Conservation (phyloP, 2,797 vertebrate genomes). For the Siniperca obscura region DNA sequence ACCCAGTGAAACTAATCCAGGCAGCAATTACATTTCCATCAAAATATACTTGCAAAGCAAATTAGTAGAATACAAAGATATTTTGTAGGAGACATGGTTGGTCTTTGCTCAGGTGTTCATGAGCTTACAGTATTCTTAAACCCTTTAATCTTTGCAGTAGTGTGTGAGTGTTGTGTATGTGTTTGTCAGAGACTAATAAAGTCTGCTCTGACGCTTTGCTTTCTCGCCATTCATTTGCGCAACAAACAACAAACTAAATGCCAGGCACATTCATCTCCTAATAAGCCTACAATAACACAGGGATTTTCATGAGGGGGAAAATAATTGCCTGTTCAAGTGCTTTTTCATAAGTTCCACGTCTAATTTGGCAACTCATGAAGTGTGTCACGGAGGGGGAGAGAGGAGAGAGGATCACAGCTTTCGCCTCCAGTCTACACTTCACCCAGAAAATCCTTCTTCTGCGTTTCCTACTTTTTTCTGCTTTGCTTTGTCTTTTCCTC, state of each 20-base stretch:
- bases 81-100: not conserved
- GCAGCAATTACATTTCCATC: not conserved
- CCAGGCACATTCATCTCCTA: constrained; percentile 71
- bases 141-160: constrained; percentile 30
- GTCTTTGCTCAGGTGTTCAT: constrained; percentile 20
- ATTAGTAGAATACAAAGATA: not conserved
- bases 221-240: constrained; percentile 63
- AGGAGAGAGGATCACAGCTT: constrained; percentile 62
- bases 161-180: constrained; percentile 14
- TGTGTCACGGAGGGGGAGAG: constrained; percentile 62
- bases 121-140: constrained; percentile 18
- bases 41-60: not conserved
- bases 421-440: constrained; percentile 67
- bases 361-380: constrained; percentile 78
- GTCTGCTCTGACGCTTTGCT: constrained; percentile 44
- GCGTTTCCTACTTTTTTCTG: constrained; percentile 43
- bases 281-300: constrained; percentile 64
- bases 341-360: constrained; percentile 71
- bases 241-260: constrained; percentile 73
- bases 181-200: constrained; percentile 50
- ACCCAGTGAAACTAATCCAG: not conserved
- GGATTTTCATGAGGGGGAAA: constrained; percentile 58
- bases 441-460: constrained; percentile 55
- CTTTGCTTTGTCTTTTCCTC: constrained; percentile 58
- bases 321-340: constrained; percentile 76